Base-by-base conservation (phyloP, 2,888 invertebrate species). In the Meiosimyza decipiens region DNA sequence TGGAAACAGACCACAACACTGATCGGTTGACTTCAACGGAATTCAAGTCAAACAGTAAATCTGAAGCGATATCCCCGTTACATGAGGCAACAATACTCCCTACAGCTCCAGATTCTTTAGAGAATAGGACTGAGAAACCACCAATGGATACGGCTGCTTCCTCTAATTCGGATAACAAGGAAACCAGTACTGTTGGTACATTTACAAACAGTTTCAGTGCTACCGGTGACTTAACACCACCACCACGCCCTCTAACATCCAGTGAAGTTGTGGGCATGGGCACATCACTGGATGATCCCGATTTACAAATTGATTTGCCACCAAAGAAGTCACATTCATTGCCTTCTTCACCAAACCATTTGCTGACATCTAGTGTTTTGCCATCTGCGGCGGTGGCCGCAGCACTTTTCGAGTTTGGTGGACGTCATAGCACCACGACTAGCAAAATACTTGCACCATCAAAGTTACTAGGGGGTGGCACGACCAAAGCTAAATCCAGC, bases 271-370 rank as follows among this genome's bases (percentile, higher is more conserved):
- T 84, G 3, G 84, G 83, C 3, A 71, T 76, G 54, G 78, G 77
- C 2, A 79, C 80, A 12, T 59, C 77, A 1, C 79, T 81, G 40
- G 74, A 73, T 0, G 84, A 84, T 67, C 81, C 82, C 0, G 78
- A 77, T 74, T 69, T 77, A 76, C 78, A 75, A 49, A 77, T 81
- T 6, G 84, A 84, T 74, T 69, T 79, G 57, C 76, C 78, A n/a
- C 78, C 81, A 52, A 82, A 82, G 64, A 86, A 85, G 55, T 85
- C 85, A 6, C 82, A 84, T 6, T 85, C 85, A 7, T 74, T 86
- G 77, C 86, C 86, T 15, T 84, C 86, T 12, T 84, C 86, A 0
- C 84, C 85, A 2, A 78, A 79, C 62, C 81, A 80, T 54, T 77
- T 81, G 66, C 80, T 82, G 63, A 59, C 68, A 18, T 22, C 71